A percentile compares a stretch with the other conserved stretches of the same genome.
Evolutionary conservation across 2,797 vertebrate genomes (phyloP).

Genomic region (Semaprochilodus insignis): DNA sequence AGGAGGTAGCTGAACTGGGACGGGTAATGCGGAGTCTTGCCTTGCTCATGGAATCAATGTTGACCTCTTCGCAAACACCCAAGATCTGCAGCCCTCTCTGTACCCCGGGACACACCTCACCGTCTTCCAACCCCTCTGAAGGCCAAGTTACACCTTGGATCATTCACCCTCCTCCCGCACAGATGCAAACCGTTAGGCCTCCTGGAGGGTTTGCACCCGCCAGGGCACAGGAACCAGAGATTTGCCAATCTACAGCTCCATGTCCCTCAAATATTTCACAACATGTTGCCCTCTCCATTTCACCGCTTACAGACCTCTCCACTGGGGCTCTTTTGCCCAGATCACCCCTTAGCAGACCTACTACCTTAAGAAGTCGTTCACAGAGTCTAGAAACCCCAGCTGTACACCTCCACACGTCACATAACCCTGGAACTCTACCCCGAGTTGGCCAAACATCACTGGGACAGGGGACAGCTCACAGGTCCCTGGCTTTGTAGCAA

Average conservation of each 20-base stretch:
- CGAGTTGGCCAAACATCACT: constrained; percentile 51
- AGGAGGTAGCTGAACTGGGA: constrained; percentile 78
- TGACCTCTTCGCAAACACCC: constrained; percentile 63
- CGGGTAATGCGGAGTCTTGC: constrained; percentile 76
- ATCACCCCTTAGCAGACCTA: constrained; percentile 55
- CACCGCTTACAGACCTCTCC: constrained; percentile 35
- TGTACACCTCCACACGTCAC: constrained; percentile 46
- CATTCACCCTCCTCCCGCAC: constrained; percentile 47
- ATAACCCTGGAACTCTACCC: constrained; percentile 64
- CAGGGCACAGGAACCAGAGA: constrained; percentile 67
- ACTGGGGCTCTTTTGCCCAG: constrained; percentile 53
- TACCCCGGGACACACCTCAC: constrained; percentile 66
- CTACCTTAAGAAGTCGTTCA: constrained; percentile 58
- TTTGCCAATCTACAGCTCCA: constrained; percentile 47
- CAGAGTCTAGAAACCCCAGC: constrained; percentile 60
- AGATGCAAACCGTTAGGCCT: constrained; percentile 57
- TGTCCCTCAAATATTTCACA: constrained; percentile 18
- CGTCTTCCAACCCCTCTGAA: constrained; percentile 62
- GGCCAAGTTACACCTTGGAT: constrained; percentile 62
- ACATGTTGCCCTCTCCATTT: constrained; percentile 4
- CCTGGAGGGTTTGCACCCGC: constrained; percentile 52
- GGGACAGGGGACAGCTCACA: constrained; percentile 32
- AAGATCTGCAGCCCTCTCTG: constrained; percentile 64
- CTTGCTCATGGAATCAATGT: constrained; percentile 76
- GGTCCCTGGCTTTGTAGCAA: constrained; percentile 49